phyloP scores from a whole-genome alignment of 2,797 vertebrate genomes.

The Eleutherodactylus coqui region DNA sequence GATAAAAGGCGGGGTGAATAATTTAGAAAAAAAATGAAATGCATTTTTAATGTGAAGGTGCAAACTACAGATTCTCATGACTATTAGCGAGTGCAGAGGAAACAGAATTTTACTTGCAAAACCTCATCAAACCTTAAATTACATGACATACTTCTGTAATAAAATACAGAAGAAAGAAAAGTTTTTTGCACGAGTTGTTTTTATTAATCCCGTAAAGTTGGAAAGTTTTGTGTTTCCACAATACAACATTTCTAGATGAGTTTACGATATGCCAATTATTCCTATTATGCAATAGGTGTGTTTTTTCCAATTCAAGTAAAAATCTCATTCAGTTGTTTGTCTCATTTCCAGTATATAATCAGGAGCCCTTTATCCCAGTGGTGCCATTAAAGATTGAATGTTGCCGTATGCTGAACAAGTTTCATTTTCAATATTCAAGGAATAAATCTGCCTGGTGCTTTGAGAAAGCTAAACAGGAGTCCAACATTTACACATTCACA shows the following conservation, averaged over 20 bases:
- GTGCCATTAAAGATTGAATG: slow-evolving; percentile 12
- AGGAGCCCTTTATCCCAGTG: neutral
- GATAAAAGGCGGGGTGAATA: slow-evolving; percentile 95
- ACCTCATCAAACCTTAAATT: slow-evolving; percentile 82
- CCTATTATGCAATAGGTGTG: neutral
- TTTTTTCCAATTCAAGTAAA: slow-evolving; percentile 18
- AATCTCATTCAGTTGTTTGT: slow-evolving; percentile 11
- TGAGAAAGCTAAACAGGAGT: neutral
- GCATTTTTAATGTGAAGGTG: slow-evolving; percentile 87
- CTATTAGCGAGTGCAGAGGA: slow-evolving; percentile 84
- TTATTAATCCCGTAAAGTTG: slow-evolving; percentile 55
- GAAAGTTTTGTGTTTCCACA: slow-evolving; percentile 47
- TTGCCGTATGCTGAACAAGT: neutral
- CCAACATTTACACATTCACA: neutral
- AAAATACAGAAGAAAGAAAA: slow-evolving; percentile 60
- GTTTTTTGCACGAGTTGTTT: slow-evolving; percentile 58
- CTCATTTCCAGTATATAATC: slow-evolving; percentile 11
- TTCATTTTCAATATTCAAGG: slow-evolving; percentile 10
- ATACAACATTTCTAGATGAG: slow-evolving; percentile 3
- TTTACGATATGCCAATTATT: slow-evolving; percentile 7
- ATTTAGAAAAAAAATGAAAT: slow-evolving; percentile 85
- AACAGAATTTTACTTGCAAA: slow-evolving; percentile 87
- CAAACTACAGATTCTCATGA: slow-evolving; percentile 86
- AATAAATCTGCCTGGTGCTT: neutral
- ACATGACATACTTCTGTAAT: slow-evolving; percentile 74